Percentiles rank a stretch among this genome's conserved stretches.
These are phyloP conservation scores for Lamprotornis superbus DNA, from an alignment of 2,113 vertebrate species.

Conservation along the genomic window DNA sequence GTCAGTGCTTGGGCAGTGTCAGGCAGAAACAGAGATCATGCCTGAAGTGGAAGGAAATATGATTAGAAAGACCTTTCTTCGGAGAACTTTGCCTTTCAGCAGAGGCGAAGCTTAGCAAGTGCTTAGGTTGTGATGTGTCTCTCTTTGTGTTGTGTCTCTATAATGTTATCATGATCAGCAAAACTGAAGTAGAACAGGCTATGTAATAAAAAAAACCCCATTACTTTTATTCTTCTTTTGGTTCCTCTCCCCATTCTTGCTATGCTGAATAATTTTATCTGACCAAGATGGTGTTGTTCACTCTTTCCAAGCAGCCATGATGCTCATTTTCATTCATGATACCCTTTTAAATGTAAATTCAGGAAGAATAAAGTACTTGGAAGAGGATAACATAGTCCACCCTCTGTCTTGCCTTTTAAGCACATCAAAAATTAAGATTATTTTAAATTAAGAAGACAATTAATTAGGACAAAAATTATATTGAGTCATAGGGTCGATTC, in stretches of 20 bases:
- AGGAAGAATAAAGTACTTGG: background rate
- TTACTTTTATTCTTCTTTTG: background rate
- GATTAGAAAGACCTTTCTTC: background rate
- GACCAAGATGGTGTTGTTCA: background rate
- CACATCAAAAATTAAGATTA: background rate
- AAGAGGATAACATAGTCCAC: background rate
- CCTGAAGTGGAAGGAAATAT: background rate
- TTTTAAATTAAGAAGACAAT: background rate
- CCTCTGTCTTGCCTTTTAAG: background rate
- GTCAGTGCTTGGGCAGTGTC: background rate
- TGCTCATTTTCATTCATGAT: background rate
- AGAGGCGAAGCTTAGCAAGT: background rate
- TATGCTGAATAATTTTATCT: background rate
- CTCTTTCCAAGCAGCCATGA: background rate
- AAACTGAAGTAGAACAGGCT: background rate
- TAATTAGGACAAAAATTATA: background rate
- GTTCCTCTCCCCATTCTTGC: background rate
- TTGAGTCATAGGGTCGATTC: background rate
- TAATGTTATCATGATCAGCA: background rate
- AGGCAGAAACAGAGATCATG: background rate
- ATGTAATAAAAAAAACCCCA: background rate
- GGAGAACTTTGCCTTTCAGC: background rate
- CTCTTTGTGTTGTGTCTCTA: background rate
- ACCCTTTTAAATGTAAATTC: background rate
- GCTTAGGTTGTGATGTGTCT: rapidly evolving